Evolutionary conservation across 2,888 invertebrate species (phyloP).

Genomic region (Agonopterix heracliana): DNA sequence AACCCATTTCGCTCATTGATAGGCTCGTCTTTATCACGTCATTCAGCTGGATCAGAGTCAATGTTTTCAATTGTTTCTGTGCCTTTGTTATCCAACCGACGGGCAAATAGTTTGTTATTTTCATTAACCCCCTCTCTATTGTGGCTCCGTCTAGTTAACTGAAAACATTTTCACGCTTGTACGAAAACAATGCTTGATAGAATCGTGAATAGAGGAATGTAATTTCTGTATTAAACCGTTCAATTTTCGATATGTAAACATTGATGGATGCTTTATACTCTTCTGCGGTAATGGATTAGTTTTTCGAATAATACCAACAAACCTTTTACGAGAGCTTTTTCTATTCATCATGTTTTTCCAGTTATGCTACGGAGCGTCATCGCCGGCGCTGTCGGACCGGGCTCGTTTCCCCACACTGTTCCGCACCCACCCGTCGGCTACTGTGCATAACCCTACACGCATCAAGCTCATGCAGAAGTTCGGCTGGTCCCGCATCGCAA

Average conservation of each 20-base stretch:
- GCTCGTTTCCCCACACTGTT: slow-evolving; percentile 98
- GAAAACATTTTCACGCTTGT: neutral
- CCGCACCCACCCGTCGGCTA: slow-evolving; percentile 99
- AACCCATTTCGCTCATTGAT: neutral
- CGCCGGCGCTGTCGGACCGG: slow-evolving; percentile 97
- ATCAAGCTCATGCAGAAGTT: slow-evolving; percentile 98
- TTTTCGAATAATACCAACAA: no score
- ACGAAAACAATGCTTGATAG: no score
- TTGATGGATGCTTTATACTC: no score
- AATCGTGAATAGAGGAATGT: neutral
- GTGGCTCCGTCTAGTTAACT: neutral
- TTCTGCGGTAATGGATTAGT: no score
- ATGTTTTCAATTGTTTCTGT: slow-evolving; percentile 8
- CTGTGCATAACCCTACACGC: slow-evolving; percentile 98
- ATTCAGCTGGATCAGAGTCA: neutral
- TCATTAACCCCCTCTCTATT: neutral
- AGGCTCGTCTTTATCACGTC: neutral
- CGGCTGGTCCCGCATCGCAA: slow-evolving; percentile 97
- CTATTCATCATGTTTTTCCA: slow-evolving; percentile 37
- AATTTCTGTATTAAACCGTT: neutral
- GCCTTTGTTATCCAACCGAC: slow-evolving; percentile 5
- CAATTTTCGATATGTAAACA: no score
- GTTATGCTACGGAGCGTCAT: slow-evolving; percentile 99
- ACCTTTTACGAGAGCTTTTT: no score
- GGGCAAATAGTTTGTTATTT: slow-evolving; percentile 8